These are phyloP conservation scores for Papilio polyxenes DNA, from an alignment of 1,140 invertebrate species.

Conservation along the genomic window DNA sequence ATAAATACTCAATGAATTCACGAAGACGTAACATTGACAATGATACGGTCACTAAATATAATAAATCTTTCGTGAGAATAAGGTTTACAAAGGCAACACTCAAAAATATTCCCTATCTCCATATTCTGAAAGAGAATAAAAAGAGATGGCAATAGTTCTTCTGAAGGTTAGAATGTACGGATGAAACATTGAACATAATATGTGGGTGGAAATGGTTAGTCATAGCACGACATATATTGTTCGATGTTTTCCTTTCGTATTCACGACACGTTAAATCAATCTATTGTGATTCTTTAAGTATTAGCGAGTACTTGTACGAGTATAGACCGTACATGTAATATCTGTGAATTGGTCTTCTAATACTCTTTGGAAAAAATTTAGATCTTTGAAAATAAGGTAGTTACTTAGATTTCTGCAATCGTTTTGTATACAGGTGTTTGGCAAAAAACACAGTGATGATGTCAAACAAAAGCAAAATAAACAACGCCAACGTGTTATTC, in stretches of 20 bases:
- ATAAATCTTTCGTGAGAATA: too few relatives aligned
- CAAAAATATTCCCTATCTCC: neutral
- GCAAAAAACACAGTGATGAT: neutral
- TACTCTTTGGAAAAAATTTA: neutral
- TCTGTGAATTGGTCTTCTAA: constrained; percentile 1
- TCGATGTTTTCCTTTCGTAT: constrained; percentile 22
- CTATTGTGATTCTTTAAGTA: constrained; percentile 29
- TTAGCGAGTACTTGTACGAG: neutral
- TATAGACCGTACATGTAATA: neutral
- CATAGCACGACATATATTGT: constrained; percentile 27
- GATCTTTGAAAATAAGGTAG: neutral
- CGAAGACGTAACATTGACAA: too few relatives aligned
- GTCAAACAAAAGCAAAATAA: neutral
- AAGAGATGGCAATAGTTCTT: neutral
- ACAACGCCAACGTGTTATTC: neutral
- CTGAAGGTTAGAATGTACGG: neutral
- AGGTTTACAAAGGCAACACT: neutral
- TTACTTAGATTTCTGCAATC: neutral
- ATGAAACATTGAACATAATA: neutral
- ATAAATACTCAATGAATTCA: too few relatives aligned
- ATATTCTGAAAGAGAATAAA: neutral
- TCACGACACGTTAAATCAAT: constrained; percentile 3
- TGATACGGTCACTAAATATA: too few relatives aligned
- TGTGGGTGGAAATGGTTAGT: constrained; percentile 27
- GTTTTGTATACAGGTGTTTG: neutral